phyloP scores from a whole-genome alignment of 2,113 vertebrate species.

The Sinocyclocheilus maitianheensis region DNA sequence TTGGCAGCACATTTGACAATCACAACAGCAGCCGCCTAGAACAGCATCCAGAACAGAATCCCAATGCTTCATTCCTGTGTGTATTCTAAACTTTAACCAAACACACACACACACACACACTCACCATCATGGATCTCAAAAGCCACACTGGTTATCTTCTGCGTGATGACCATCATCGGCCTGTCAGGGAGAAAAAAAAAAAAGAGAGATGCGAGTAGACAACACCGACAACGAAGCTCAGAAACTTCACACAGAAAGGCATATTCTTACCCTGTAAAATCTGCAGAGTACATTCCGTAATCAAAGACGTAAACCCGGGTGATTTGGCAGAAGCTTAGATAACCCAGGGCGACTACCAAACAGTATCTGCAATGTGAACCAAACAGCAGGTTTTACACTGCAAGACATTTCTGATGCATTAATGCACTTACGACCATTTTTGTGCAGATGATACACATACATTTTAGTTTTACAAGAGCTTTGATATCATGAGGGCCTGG shows the following conservation, averaged over 20 bases:
- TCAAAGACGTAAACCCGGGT: constrained; percentile 95
- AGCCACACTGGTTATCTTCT: constrained; percentile 95
- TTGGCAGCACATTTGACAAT: constrained; percentile 37
- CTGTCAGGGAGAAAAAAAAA: constrained; percentile 67
- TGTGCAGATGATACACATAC: neutral
- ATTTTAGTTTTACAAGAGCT: constrained; percentile 1
- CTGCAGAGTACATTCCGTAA: constrained; percentile 75
- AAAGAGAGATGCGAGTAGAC: neutral
- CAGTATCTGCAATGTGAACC: constrained; percentile 80
- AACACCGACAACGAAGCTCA: neutral
- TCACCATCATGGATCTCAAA: constrained; percentile 94
- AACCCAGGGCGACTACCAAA: constrained; percentile 91
- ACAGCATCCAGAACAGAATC: constrained; percentile 15
- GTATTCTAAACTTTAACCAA: neutral
- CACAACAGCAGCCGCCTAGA: constrained; percentile 14
- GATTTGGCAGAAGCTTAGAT: constrained; percentile 94
- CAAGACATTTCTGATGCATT: neutral
- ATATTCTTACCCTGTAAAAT: constrained; percentile 90
- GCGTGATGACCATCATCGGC: constrained; percentile 97
- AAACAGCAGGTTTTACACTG: neutral
- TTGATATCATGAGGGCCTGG: neutral
- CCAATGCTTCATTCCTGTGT: neutral
- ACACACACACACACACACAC: neutral
- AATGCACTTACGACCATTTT: neutral
- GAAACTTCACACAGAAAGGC: neutral